Conservation (phyloP, 2,888 invertebrate species). For the Heliconius hortense region DNA sequence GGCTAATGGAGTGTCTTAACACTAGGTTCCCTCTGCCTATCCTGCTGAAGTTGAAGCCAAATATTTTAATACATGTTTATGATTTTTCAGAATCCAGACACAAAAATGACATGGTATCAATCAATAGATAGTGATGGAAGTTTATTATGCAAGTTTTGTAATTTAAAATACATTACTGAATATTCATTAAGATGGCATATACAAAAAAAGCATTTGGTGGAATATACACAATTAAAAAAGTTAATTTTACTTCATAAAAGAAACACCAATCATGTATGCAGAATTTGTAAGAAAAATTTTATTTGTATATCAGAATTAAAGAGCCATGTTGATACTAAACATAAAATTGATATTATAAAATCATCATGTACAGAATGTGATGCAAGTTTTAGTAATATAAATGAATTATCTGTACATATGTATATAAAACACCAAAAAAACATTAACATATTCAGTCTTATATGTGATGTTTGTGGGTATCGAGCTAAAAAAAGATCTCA, state of each 20-base stretch:
- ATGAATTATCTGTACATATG: conserved; percentile 46
- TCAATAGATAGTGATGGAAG: conserved; percentile 45
- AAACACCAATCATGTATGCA: conserved; percentile 47
- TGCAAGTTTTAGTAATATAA: conserved; percentile 44
- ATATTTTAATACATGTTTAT: neutral
- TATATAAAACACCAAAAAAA: conserved; percentile 43
- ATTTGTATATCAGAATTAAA: conserved; percentile 42
- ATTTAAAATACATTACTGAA: conserved; percentile 48
- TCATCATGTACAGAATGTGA: conserved; percentile 48
- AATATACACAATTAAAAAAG: conserved; percentile 43
- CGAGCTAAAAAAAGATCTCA: conserved; percentile 50
- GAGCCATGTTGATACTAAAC: conserved; percentile 43
- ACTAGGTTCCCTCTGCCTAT: too few relatives aligned
- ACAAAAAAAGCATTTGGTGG: conserved; percentile 47
- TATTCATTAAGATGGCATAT: conserved; percentile 51
- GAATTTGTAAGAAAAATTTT: conserved; percentile 49
- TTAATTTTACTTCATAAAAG: conserved; percentile 44
- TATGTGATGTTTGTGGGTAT: conserved; percentile 51
- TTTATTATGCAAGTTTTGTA: conserved; percentile 53
- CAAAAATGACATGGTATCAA: conserved; percentile 45
- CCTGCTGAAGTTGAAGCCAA: too few relatives aligned
- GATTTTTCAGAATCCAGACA: conserved; percentile 16
- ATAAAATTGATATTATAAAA: conserved; percentile 40
- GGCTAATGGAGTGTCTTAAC: too few relatives aligned
- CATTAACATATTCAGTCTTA: conserved; percentile 34